phyloP scores from a whole-genome alignment of 2,888 invertebrate genomes.

The Chymomyza amoena region DNA sequence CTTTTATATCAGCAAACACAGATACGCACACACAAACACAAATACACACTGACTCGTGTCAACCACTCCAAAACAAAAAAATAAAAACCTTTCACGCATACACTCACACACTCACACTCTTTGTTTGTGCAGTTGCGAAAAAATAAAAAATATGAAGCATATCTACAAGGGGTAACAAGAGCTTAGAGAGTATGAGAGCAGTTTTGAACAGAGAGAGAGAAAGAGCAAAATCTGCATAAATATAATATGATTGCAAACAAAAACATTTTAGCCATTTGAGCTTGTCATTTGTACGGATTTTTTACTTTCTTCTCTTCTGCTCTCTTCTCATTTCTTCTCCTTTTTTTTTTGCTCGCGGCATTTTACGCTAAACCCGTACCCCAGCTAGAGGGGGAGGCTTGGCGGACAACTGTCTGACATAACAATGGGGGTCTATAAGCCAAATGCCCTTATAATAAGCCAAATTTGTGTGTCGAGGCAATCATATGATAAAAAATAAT shows the following conservation, averaged over 20 bases:
- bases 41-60: neutral
- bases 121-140: slow-evolving; percentile 28
- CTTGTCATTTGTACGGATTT: slow-evolving; percentile 60
- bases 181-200: neutral
- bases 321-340: neutral
- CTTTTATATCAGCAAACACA: neutral
- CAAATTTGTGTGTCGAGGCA: neutral
- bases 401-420: neutral
- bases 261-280: slow-evolving; percentile 68
- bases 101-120: neutral
- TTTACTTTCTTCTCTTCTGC: too few species aligned
- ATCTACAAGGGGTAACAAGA: neutral
- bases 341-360: slow-evolving; percentile 18
- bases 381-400: too few species aligned
- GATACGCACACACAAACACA: slow-evolving; percentile 4
- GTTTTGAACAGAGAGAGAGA: neutral
- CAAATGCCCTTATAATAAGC: neutral
- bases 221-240: slow-evolving; percentile 54
- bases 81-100: neutral
- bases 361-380: neutral
- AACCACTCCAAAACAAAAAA: neutral
- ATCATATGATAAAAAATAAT: neutral
- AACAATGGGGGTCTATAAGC: neutral
- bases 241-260: slow-evolving; percentile 73
- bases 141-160: slow-evolving; percentile 4